Evolutionary conservation across 2,797 vertebrate genomes (phyloP).

Genomic region (Melanotaenia trifasciata): DNA sequence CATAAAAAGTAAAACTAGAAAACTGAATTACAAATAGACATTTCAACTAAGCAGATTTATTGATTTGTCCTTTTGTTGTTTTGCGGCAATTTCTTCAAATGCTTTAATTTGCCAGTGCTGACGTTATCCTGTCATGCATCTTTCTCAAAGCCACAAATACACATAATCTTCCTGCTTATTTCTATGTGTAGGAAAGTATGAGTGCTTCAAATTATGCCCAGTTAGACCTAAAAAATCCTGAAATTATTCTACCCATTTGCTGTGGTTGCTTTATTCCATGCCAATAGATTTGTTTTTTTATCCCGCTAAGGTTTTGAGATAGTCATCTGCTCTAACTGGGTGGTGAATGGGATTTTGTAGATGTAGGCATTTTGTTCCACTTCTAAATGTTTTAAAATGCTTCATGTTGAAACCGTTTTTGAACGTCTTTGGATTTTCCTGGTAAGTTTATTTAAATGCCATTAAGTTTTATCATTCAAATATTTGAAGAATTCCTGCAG

Average conservation of each 20-base stretch:
- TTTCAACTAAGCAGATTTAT: background rate
- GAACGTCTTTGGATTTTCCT: constrained; percentile 2
- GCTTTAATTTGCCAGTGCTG: background rate
- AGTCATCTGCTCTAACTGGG: constrained; percentile 28
- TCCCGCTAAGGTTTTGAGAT: constrained; percentile 15
- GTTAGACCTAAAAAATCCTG: constrained; percentile 4
- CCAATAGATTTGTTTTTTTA: constrained; percentile 8
- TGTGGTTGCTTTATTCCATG: constrained; percentile 7
- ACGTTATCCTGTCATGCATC: too few relatives aligned
- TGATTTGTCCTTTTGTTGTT: background rate
- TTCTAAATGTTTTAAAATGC: background rate
- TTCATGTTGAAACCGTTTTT: background rate
- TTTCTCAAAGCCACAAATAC: background rate
- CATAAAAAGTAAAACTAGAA: background rate
- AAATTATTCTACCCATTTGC: constrained; percentile 3
- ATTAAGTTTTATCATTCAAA: background rate
- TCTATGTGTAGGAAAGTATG: background rate
- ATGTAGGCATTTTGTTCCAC: constrained; percentile 3
- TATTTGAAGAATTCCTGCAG: background rate
- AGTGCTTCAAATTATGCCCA: constrained; percentile 29
- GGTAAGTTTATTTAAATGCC: constrained; percentile 3
- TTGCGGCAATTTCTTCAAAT: background rate
- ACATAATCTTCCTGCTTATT: too few relatives aligned
- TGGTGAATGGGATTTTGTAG: constrained; percentile 2
- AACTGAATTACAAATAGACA: background rate